Percentiles rank a stretch among this genome's conserved stretches.
Conservation (phyloP, 2,888 invertebrate genomes). For the Tinea semifulvella region DNA sequence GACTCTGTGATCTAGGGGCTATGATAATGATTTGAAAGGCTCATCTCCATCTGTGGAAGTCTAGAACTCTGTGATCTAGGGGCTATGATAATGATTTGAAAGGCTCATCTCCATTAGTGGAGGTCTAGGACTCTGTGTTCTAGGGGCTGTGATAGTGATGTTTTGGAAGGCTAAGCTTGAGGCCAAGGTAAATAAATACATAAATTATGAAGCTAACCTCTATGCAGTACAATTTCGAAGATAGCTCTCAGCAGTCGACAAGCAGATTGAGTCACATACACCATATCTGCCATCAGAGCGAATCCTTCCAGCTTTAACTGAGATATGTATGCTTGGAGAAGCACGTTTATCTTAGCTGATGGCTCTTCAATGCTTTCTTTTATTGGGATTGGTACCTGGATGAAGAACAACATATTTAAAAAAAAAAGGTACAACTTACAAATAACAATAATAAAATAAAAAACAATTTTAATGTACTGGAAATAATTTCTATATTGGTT, state of each 20-base stretch:
- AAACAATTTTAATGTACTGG: too few species aligned
- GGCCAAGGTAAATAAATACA: neutral
- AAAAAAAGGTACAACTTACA: neutral
- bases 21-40: too few species aligned
- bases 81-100: too few species aligned
- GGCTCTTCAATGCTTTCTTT: slow-evolving; percentile 99
- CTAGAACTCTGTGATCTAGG: too few species aligned
- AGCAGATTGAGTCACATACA: slow-evolving; percentile 98
- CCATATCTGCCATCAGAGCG: slow-evolving; percentile 99
- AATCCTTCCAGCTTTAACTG: slow-evolving; percentile 98
- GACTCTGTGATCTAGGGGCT: too few species aligned
- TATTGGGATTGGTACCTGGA: slow-evolving; percentile 95
- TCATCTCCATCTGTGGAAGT: too few species aligned
- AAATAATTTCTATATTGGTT: too few species aligned
- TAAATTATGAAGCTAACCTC: slow-evolving; percentile 33
- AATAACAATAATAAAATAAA: too few species aligned
- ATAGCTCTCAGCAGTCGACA: slow-evolving; percentile 94
- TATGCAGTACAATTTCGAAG: slow-evolving; percentile 92
- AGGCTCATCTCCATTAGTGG: too few species aligned
- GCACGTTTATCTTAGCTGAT: slow-evolving; percentile 94
- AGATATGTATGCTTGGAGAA: slow-evolving; percentile 97
- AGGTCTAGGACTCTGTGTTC: too few species aligned
- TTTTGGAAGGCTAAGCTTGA: too few species aligned
- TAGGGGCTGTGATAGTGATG: too few species aligned
- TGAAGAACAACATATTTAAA: neutral